Evolutionary conservation across 2,888 invertebrate genomes (phyloP), one percentile per base, ranked within the genome.

Genomic region (Mycalesis mineus): DNA sequence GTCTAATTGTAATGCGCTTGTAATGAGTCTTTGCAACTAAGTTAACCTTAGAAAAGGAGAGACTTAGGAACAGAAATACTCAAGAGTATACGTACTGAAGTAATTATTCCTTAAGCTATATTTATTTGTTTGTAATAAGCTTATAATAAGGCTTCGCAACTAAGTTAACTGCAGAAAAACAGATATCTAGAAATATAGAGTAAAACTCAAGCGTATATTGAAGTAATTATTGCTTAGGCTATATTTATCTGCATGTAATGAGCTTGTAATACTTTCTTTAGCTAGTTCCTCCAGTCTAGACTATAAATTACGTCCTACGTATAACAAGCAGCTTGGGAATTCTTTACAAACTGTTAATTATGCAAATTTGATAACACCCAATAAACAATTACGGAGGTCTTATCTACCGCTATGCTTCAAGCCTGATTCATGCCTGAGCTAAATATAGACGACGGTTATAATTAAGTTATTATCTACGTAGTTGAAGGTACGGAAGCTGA

Each of bases 351-450:
- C 13, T 47, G 47, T 29, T 11, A 45, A 45, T 45, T 45, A 45
- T 45, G 31, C 31, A 1, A 47, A 33, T 33, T 29, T 33, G 47
- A 47, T 33, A 47, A 47, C 31, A 47, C 31, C 33, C 47, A 47
- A 47, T 47, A 47, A 47, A 47, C 33, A 47, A 47, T 47, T 47
- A 47, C 29, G 29, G 14, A 28, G 29, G 11, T 11, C 47, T 47
- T 33, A 47, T 15, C 31, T 47, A 47, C 47, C 31, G 47, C 47
- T 47, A 47, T 5, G 31, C 33, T 14, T 31, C 31, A 29, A 31
- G 14, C 45, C 14, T 47, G 47, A 44, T 44, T 28, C 44, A 33
- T 17, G 40, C 15, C 17, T 1, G 1, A 41, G 11, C 33, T 47
- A 47, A 47, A 47, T 47, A 47, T 47, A 33, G 47, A 33, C 7